A percentile compares a stretch with the other conserved stretches of the same genome.
Evolutionary conservation across 1,140 invertebrate genomes (phyloP).

Genomic region (Myzus persicae): DNA sequence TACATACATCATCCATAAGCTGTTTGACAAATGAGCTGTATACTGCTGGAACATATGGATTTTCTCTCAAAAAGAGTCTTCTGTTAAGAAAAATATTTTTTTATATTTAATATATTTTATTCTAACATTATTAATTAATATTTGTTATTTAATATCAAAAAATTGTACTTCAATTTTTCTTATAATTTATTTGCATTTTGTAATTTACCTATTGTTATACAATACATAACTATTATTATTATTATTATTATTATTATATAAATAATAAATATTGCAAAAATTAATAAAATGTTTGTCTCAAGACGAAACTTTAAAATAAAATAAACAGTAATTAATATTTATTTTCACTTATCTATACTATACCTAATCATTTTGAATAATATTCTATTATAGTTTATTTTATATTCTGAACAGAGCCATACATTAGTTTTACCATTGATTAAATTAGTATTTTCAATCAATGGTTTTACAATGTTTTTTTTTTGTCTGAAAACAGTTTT

Average conservation of each 20-base stretch:
- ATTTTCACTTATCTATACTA: too few relatives aligned
- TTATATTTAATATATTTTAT: not conserved
- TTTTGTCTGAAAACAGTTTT: too few relatives aligned
- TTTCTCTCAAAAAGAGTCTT: conserved; percentile 37
- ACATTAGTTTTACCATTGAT: too few relatives aligned
- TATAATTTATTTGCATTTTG: not conserved
- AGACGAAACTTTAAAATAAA: not conserved
- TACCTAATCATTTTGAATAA: too few relatives aligned
- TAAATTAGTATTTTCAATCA: too few relatives aligned
- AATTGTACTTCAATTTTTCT: not conserved
- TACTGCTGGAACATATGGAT: not conserved
- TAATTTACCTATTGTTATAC: not conserved
- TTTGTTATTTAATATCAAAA: not conserved
- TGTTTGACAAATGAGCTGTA: conserved; percentile 48
- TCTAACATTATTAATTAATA: not conserved
- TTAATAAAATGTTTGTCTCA: not conserved
- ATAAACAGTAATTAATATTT: too few relatives aligned
- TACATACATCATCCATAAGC: conserved; percentile 47
- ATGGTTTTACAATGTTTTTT: too few relatives aligned
- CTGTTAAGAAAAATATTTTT: not conserved
- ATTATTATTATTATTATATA: too few relatives aligned
- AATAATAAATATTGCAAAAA: too few relatives aligned
- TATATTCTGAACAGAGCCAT: too few relatives aligned
- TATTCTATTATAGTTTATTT: too few relatives aligned
- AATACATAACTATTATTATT: too few relatives aligned